Base-by-base conservation (phyloP, 2,888 invertebrate species). In the Hypolimnas misippus region DNA sequence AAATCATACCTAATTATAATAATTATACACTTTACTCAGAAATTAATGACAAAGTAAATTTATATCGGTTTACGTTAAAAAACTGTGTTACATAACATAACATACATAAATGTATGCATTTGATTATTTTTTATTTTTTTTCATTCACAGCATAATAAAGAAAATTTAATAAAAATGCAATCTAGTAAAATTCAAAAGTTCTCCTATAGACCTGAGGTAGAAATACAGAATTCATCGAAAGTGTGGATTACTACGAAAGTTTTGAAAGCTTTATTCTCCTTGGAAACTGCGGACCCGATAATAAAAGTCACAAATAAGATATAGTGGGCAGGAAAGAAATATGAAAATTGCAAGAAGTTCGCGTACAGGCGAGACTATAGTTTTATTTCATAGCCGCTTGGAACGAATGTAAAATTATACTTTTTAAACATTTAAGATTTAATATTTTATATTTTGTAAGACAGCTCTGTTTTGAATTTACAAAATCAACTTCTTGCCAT, bases 261-360 rank as follows among this genome's bases (percentile, higher is more conserved):
- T 65, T 52, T 67, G 64, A 64, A 62, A 64, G 66, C 61, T 67
- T 67, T 67, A 67, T 62, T 38, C 62, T 29, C 51, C 52, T 59
- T 25, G 57, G 57, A 57, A 56, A 40, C 53, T 17, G 62, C 59
- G 54, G 62, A 53, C 67, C 65, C 57, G 62, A 62, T 67, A 62
- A 67, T 67, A 69, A 67, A 65, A 62, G 65, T 72, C 68, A 72
- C 65, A 62, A 73, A 71, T 69, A 66, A 69, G 71, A 70, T 76
- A 74, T 74, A 75, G 69, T 72, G 70, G 71, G 69, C 50, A 35
- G 56, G 66, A 70, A 71, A 77, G 65, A 65, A 76, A 75, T 75
- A 75, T 75, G 73, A 76, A 76, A 74, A 77, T 75, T 72, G 74
- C 70, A 68, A 64, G 69, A 67, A 67, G 65, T 70, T 68, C 25